Conservation (phyloP, 1,140 invertebrate genomes). For the Helicoverpa armigera region DNA sequence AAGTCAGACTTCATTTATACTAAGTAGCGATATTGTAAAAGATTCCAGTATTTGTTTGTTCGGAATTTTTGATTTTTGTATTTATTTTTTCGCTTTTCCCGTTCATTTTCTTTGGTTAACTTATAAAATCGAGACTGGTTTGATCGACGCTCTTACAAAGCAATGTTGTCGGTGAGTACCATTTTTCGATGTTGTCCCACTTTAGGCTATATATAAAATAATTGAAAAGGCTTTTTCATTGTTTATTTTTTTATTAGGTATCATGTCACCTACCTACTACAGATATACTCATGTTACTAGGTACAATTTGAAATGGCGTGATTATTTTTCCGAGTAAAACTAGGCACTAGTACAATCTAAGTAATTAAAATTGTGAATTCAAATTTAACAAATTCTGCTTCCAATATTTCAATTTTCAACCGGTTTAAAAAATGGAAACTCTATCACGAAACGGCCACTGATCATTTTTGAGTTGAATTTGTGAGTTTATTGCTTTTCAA, state of each 20-base stretch:
- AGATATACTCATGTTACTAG: too few relatives aligned
- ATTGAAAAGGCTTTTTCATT: too few relatives aligned
- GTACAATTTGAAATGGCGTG: too few relatives aligned
- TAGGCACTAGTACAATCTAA: background rate
- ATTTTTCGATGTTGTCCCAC: too few relatives aligned
- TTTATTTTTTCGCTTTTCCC: background rate
- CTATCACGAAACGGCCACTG: background rate
- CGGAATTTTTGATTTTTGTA: background rate
- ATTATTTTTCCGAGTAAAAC: background rate
- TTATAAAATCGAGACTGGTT: too few relatives aligned
- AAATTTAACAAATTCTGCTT: conserved; percentile 18
- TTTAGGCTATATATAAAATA: too few relatives aligned
- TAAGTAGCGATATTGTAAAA: conserved; percentile 8
- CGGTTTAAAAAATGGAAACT: conserved; percentile 37
- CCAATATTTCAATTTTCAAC: conserved; percentile 36
- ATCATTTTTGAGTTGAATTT: too few relatives aligned
- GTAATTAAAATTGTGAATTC: conserved; percentile 4
- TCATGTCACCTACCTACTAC: too few relatives aligned
- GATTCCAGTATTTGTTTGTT: background rate
- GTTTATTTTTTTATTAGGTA: too few relatives aligned
- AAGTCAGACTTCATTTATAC: conserved; percentile 9
- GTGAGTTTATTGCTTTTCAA: too few relatives aligned
- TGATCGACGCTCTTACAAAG: too few relatives aligned
- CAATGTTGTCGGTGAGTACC: too few relatives aligned
- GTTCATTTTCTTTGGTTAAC: background rate